Conservation (phyloP, 2,797 vertebrate genomes). For the Amblyraja radiata region DNA sequence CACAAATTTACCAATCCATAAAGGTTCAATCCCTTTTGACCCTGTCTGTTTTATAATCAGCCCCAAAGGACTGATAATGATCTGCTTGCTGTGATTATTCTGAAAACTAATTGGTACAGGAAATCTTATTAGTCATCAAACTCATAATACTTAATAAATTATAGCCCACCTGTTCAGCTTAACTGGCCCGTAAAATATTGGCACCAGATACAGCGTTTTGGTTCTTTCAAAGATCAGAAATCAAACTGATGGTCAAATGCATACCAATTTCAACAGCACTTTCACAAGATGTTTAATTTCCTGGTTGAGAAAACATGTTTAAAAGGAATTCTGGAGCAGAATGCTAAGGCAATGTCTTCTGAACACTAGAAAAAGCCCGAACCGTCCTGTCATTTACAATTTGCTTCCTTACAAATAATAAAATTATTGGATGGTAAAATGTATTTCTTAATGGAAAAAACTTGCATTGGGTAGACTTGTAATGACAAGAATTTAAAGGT, state of each 20-base stretch:
- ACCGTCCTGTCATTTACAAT: not conserved
- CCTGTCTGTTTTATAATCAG: not conserved
- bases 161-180: not conserved
- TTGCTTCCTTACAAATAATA: not conserved
- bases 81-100: constrained; percentile 26
- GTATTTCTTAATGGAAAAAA: not conserved
- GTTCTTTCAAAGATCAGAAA: not conserved
- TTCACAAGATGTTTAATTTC: not conserved
- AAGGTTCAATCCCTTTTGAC: not conserved
- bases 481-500: not conserved
- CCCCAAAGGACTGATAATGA: not conserved
- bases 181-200: not conserved
- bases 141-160: not conserved
- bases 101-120: not conserved
- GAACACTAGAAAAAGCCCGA: too few relatives aligned
- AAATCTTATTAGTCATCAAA: constrained; percentile 1
- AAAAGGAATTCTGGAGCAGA: not conserved
- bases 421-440: not conserved
- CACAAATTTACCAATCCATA: constrained; percentile 20
- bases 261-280: not conserved
- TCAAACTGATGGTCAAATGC: not conserved
- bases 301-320: not conserved
- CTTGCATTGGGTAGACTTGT: not conserved
- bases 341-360: not conserved
- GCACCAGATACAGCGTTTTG: not conserved